Conservation (phyloP, 2,888 invertebrate genomes). For the Galerucella pusilla region DNA sequence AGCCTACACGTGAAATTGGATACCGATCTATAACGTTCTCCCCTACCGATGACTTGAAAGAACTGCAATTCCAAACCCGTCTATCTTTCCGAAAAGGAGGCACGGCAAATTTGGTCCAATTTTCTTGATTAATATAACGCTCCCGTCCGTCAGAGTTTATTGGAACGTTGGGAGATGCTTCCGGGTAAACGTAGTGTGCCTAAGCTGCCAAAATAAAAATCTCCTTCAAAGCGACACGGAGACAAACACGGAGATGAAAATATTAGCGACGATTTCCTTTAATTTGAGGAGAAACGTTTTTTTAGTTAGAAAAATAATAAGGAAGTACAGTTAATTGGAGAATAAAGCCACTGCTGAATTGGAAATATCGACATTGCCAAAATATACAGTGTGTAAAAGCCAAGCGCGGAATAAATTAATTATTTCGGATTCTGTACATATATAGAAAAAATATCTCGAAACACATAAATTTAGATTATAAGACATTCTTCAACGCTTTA, state of each 20-base stretch:
- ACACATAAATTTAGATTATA: no score
- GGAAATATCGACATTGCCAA: background rate
- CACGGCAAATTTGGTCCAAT: constrained; percentile 43
- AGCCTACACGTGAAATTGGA: no score
- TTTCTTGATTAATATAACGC: constrained; percentile 45
- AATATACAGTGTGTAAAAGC: no score
- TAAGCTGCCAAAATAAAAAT: constrained; percentile 15
- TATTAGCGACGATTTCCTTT: background rate
- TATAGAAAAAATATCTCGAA: no score
- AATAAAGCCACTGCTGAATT: background rate
- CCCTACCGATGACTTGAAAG: background rate
- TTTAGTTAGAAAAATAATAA: background rate
- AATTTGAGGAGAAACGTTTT: background rate
- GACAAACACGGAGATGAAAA: background rate
- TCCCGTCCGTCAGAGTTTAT: constrained; percentile 43
- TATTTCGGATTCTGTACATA: no score
- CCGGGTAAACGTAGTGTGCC: background rate
- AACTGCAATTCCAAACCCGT: constrained; percentile 18
- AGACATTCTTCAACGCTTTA: no score
- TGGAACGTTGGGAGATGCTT: constrained; percentile 37
- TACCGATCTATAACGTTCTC: background rate
- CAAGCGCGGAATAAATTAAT: no score
- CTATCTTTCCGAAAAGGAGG: constrained; percentile 31
- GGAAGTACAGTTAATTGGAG: background rate
- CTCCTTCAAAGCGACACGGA: background rate